Evolutionary conservation across 2,797 vertebrate species (phyloP).

Genomic region (Galagoides demidoff): DNA sequence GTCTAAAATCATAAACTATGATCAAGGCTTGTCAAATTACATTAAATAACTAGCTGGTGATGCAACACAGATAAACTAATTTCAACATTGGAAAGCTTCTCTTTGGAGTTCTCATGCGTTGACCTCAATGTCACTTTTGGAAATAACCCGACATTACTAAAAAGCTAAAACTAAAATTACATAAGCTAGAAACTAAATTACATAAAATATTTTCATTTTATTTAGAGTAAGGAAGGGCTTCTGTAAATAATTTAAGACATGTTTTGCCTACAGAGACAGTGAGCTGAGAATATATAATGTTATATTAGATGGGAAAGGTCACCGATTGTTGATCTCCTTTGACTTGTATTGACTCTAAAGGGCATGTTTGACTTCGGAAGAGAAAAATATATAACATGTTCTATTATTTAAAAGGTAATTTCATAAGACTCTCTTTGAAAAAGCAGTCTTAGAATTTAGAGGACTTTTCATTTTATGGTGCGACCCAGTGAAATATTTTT

Average conservation of each 20-base stretch:
- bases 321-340: slow-evolving; percentile 84
- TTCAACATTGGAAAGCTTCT: slow-evolving; percentile 47
- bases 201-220: slow-evolving; percentile 67
- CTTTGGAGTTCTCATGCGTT: slow-evolving; percentile 69
- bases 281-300: slow-evolving; percentile 80
- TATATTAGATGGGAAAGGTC: slow-evolving; percentile 84
- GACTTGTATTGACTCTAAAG: slow-evolving; percentile 85
- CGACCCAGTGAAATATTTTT: slow-evolving; percentile 60
- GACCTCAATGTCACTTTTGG: slow-evolving; percentile 69
- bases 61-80: slow-evolving; percentile 70
- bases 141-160: slow-evolving; percentile 60
- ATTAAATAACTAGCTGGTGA: slow-evolving; percentile 68
- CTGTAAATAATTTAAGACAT: slow-evolving; percentile 73
- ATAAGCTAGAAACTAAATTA: slow-evolving; percentile 55
- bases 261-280: slow-evolving; percentile 79
- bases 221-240: slow-evolving; percentile 70
- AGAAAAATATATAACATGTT: slow-evolving; percentile 72
- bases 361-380: slow-evolving; percentile 81
- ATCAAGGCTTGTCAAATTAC: slow-evolving; percentile 71
- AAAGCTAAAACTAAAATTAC: slow-evolving; percentile 59
- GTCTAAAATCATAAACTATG: slow-evolving; percentile 79
- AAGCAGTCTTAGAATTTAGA: slow-evolving; percentile 66
- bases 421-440: slow-evolving; percentile 60
- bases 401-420: slow-evolving; percentile 75
- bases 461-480: slow-evolving; percentile 62